A percentile compares a stretch with the other conserved stretches of the same genome.
Conservation (phyloP, 2,888 invertebrate genomes). For the Eristalinus aeneus region DNA sequence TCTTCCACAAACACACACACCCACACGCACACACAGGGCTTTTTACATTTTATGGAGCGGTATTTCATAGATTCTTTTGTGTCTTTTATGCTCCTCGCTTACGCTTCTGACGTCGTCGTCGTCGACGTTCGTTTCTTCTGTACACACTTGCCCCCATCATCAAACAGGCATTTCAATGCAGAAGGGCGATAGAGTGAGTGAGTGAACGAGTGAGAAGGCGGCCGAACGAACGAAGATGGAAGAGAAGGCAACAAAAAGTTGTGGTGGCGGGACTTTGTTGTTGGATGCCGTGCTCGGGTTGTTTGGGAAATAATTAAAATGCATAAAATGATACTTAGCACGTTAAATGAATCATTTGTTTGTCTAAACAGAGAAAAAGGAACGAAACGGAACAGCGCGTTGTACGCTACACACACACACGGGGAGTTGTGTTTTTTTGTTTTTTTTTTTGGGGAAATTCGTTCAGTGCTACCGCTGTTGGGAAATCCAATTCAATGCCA, state of each 20-base stretch:
- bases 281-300: conserved; percentile 11
- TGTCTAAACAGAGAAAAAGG: conserved; percentile 24
- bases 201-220: neutral
- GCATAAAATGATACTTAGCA: conserved; percentile 58
- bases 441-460: neutral
- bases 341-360: conserved; percentile 56
- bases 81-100: conserved; percentile 40
- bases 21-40: conserved; percentile 10
- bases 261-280: conserved; percentile 33
- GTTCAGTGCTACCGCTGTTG: conserved; percentile 19
- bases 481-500: conserved; percentile 39
- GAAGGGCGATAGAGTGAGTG: neutral
- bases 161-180: neutral
- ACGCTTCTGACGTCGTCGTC: conserved; percentile 33
- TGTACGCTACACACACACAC: neutral
- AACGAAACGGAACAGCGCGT: neutral
- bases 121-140: neutral
- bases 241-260: neutral
- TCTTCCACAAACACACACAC: neutral
- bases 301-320: conserved; percentile 57
- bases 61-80: conserved; percentile 46
- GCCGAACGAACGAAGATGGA: neutral
- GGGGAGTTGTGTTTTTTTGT: neutral
- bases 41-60: conserved; percentile 43
- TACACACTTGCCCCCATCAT: neutral